These are phyloP conservation scores for Andricus quercusramuli DNA, from an alignment of 2,888 invertebrate species.

Conservation along the genomic window DNA sequence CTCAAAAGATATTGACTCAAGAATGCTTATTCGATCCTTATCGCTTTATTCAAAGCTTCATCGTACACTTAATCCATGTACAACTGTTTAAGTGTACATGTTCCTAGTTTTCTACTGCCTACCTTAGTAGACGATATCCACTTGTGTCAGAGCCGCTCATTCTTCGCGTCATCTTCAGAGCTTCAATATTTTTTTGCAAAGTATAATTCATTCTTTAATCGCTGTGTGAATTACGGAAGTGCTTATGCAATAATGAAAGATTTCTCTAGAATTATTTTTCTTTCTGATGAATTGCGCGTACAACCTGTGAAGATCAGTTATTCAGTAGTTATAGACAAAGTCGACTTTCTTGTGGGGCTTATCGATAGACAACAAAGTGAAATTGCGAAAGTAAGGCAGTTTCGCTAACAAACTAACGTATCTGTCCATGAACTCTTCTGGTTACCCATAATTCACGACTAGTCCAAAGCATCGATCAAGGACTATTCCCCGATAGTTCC, in stretches of 20 bases:
- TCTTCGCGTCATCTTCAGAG: background rate
- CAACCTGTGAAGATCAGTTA: background rate
- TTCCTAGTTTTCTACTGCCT: background rate
- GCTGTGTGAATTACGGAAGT: background rate
- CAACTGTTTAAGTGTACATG: background rate
- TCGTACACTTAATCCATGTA: background rate
- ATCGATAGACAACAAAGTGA: constrained; percentile 41
- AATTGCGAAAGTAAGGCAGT: constrained; percentile 41
- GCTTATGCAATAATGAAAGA: background rate
- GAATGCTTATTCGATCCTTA: constrained; percentile 9
- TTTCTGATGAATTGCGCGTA: background rate
- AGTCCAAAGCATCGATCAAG: constrained; percentile 52
- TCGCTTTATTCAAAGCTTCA: constrained; percentile 1
- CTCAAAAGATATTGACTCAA: background rate
- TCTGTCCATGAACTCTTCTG: constrained; percentile 31
- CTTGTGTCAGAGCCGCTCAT: background rate
- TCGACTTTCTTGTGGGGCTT: constrained; percentile 35
- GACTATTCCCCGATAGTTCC: constrained; percentile 1
- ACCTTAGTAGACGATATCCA: background rate
- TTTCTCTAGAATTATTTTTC: background rate
- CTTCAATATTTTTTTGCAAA: background rate
- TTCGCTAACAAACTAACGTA: constrained; percentile 36
- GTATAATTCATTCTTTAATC: background rate
- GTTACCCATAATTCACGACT: constrained; percentile 56
- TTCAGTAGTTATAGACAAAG: constrained; percentile 8